Percentiles rank a stretch among this genome's conserved stretches.
phyloP scores from a whole-genome alignment of 2,113 vertebrate genomes.

The Piprites chloris region DNA sequence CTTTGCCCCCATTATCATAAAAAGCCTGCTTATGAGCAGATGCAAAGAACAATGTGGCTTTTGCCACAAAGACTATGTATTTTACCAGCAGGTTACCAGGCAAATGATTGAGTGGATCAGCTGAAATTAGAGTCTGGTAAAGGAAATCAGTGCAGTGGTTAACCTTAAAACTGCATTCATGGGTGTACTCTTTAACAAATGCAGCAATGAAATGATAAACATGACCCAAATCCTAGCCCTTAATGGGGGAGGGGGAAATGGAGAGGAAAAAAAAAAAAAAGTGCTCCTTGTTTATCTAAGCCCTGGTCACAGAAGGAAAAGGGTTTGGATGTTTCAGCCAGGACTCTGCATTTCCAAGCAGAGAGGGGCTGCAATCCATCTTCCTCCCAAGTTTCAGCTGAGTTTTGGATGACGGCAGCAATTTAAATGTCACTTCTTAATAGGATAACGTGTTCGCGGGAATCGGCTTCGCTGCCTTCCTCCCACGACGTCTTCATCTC shows the following conservation, averaged over 20 bases:
- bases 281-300: constrained; percentile 18
- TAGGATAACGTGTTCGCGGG: not conserved
- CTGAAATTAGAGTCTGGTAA: constrained; percentile 1
- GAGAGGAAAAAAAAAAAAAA: not conserved
- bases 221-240: constrained; percentile 29
- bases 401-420: constrained; percentile 22
- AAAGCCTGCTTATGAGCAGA: not conserved
- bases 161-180: constrained; percentile 28
- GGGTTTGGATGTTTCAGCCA: not conserved
- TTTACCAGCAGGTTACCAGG: constrained; percentile 31
- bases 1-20: not conserved
- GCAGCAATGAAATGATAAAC: constrained; percentile 18
- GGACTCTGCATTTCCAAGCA: not conserved
- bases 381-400: constrained; percentile 12
- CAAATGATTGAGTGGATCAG: not conserved
- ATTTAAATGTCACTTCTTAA: constrained; percentile 50
- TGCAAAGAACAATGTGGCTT: not conserved
- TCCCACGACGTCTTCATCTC: constrained; percentile 9
- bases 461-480: not conserved
- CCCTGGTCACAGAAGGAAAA: not conserved
- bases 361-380: constrained; percentile 3
- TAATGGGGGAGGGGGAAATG: not conserved
- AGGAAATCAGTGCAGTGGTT: constrained; percentile 27
- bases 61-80: not conserved
- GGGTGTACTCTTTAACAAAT: not conserved